Evolutionary conservation across 2,888 invertebrate genomes (phyloP).

Genomic region (Neuroscelio doddi): DNA sequence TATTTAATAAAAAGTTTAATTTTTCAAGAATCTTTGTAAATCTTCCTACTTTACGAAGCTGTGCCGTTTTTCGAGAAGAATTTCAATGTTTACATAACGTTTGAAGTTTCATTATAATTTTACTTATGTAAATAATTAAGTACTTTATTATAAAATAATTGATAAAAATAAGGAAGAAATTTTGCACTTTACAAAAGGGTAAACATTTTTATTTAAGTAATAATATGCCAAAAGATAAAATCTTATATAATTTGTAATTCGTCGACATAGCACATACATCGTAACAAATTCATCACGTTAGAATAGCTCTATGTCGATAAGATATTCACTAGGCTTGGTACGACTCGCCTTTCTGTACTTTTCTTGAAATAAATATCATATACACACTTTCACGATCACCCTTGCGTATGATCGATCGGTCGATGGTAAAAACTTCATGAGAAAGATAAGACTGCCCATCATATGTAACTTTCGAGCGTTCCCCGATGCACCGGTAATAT

Average conservation of each 20-base stretch:
- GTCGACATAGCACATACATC: not conserved
- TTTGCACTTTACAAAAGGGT: no score
- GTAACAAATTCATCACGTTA: not conserved
- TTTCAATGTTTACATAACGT: no score
- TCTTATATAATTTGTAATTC: no score
- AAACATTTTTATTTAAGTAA: no score
- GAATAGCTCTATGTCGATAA: not conserved
- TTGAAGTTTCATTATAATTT: no score
- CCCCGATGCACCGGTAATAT: slow-evolving; percentile 53
- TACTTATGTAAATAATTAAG: not conserved
- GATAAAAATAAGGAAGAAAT: no score
- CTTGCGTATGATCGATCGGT: slow-evolving; percentile 43
- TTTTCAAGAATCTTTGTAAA: no score
- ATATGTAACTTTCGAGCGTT: slow-evolving; percentile 46
- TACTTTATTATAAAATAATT: no score
- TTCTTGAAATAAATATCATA: slow-evolving; percentile 45
- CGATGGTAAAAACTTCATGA: slow-evolving; percentile 43
- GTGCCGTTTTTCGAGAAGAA: no score
- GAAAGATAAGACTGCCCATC: slow-evolving; percentile 47
- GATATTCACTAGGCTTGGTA: slow-evolving; percentile 31
- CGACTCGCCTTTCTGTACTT: slow-evolving; percentile 37
- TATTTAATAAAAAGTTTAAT: no score
- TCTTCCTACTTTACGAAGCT: no score
- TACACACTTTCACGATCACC: slow-evolving; percentile 43
- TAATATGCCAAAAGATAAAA: no score